These are phyloP conservation scores for Clupea harengus DNA, from an alignment of 2,113 vertebrate genomes.

Conservation along the genomic window DNA sequence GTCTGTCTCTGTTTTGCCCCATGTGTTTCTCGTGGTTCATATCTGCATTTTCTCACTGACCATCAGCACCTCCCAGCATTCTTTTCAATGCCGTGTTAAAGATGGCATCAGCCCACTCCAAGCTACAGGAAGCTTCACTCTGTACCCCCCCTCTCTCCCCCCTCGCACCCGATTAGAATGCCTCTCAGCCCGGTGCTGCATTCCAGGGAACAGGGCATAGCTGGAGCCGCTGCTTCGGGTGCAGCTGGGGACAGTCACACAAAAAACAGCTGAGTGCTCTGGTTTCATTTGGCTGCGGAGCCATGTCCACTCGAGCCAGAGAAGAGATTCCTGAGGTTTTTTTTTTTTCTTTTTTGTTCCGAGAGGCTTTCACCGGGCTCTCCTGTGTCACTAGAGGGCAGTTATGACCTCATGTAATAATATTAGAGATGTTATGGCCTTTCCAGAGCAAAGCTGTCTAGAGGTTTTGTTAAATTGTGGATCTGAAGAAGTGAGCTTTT, in stretches of 20 bases:
- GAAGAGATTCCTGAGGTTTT: background rate
- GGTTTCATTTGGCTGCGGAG: background rate
- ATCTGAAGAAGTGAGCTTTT: no score
- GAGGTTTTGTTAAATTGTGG: background rate
- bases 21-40: background rate
- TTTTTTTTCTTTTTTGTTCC: background rate
- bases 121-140: background rate
- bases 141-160: background rate
- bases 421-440: background rate
- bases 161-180: background rate
- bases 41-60: background rate
- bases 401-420: background rate
- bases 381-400: background rate
- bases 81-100: background rate
- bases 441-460: no score
- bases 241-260: background rate
- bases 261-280: background rate
- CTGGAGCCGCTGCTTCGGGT: background rate
- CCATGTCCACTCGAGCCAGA: background rate
- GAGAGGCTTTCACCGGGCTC: background rate
- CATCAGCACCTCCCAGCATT: background rate
- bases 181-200: background rate
- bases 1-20: background rate
- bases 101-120: background rate
- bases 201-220: background rate